Evolutionary conservation across 1,140 invertebrate species (phyloP).

Genomic region (Oryctes rhinoceros): DNA sequence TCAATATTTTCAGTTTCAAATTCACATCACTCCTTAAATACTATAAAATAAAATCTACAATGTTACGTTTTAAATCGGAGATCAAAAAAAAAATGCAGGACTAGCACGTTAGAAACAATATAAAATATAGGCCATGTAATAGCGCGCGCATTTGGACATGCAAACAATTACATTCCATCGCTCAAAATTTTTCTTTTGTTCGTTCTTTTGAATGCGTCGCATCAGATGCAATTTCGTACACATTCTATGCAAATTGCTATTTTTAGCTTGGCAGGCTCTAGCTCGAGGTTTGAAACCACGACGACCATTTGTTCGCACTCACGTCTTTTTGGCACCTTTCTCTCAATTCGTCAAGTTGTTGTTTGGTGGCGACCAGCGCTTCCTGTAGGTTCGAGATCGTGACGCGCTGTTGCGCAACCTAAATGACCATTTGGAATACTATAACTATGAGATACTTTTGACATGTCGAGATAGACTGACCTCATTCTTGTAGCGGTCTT

Average conservation of each 20-base stretch:
- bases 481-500: constrained; percentile 53
- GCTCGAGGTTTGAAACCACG: constrained; percentile 19
- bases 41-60: too few relatives aligned
- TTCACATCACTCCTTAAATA: too few relatives aligned
- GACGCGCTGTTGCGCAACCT: constrained; percentile 55
- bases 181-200: not conserved
- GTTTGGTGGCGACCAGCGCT: constrained; percentile 54
- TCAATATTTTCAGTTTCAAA: too few relatives aligned
- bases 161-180: not conserved
- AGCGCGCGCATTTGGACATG: not conserved
- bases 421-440: not conserved
- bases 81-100: not conserved
- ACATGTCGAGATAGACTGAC: constrained; percentile 45
- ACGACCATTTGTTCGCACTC: constrained; percentile 55
- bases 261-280: constrained; percentile 49
- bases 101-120: not conserved
- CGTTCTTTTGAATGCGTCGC: too few relatives aligned
- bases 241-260: constrained; percentile 56
- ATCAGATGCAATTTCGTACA: constrained; percentile 40
- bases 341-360: constrained; percentile 54
- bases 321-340: constrained; percentile 54
- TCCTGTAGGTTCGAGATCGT: constrained; percentile 57
- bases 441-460: not conserved
- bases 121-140: not conserved
- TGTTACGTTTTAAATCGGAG: too few relatives aligned